A percentile compares a stretch with the other conserved stretches of the same genome.
These are phyloP conservation scores for Stenodema calcarata DNA, from an alignment of 2,888 invertebrate genomes.

Conservation along the genomic window DNA sequence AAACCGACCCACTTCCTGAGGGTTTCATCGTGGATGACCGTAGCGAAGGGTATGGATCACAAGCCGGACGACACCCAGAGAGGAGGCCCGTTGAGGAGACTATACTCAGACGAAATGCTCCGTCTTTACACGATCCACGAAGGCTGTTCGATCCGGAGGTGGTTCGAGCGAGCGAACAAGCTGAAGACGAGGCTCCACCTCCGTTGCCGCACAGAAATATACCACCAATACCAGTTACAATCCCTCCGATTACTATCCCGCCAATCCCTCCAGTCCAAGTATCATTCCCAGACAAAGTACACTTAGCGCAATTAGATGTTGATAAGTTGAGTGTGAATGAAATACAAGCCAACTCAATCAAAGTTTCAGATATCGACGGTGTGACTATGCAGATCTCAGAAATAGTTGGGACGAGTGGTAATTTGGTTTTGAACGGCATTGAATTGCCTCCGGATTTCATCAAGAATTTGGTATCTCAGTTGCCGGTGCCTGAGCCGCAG, in stretches of 20 bases:
- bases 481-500: conserved; percentile 65
- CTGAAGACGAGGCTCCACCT: conserved; percentile 48
- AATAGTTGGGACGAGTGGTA: conserved; percentile 73
- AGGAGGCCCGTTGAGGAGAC: not conserved
- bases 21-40: conserved; percentile 71
- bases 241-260: conserved; percentile 28
- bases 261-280: conserved; percentile 65
- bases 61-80: not conserved
- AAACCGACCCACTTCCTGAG: conserved; percentile 84
- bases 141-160: conserved; percentile 20
- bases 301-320: conserved; percentile 78
- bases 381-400: conserved; percentile 75
- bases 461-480: conserved; percentile 62
- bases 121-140: not conserved
- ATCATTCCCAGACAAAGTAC: conserved; percentile 62
- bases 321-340: conserved; percentile 80
- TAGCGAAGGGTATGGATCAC: conserved; percentile 41
- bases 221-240: not conserved
- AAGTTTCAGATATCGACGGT: conserved; percentile 82
- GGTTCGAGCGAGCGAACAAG: conserved; percentile 42
- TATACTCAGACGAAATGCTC: not conserved
- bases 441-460: conserved; percentile 74
- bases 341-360: conserved; percentile 78
- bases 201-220: conserved; percentile 40
- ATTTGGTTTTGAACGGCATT: conserved; percentile 72